Percentiles rank a stretch among this genome's conserved stretches.
These are phyloP conservation scores for Cheilosia vernalis DNA, from an alignment of 2,888 invertebrate genomes.

Conservation along the genomic window DNA sequence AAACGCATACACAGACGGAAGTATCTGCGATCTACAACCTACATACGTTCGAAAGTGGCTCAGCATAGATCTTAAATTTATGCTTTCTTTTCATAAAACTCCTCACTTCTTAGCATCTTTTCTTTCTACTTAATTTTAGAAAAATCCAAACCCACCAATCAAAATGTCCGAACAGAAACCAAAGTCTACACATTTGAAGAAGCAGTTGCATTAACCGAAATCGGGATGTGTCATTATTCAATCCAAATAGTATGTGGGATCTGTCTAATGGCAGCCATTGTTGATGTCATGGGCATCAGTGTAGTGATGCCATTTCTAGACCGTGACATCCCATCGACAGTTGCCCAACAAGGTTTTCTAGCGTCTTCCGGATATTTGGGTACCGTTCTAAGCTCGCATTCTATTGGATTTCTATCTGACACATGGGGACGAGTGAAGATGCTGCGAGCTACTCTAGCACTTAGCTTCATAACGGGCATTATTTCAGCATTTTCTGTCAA, in stretches of 20 bases:
- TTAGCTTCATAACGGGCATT: conserved; percentile 84
- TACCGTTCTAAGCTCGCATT: conserved; percentile 87
- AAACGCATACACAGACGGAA: too few relatives aligned
- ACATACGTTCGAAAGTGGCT: too few relatives aligned
- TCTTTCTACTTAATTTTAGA: not conserved
- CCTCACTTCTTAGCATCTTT: too few relatives aligned
- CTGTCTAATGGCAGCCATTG: conserved; percentile 86
- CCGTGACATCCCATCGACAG: conserved; percentile 85
- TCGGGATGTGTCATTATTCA: conserved; percentile 86
- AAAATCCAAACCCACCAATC: not conserved
- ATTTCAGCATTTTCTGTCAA: conserved; percentile 85
- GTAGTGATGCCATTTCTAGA: conserved; percentile 87
- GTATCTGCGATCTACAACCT: too few relatives aligned
- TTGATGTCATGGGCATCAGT: conserved; percentile 86
- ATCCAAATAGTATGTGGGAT: conserved; percentile 85
- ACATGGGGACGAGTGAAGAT: conserved; percentile 86
- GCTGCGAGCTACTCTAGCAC: conserved; percentile 84
- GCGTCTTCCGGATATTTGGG: conserved; percentile 87
- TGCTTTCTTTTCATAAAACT: too few relatives aligned
- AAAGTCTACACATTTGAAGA: conserved; percentile 64
- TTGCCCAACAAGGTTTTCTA: conserved; percentile 85
- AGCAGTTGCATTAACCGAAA: conserved; percentile 82
- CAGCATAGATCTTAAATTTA: too few relatives aligned
- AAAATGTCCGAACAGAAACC: not conserved
- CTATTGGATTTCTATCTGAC: conserved; percentile 91